Evolutionary conservation across 2,113 vertebrate species (phyloP), one percentile per base, ranked within the genome.

Genomic region (Lota lota): DNA sequence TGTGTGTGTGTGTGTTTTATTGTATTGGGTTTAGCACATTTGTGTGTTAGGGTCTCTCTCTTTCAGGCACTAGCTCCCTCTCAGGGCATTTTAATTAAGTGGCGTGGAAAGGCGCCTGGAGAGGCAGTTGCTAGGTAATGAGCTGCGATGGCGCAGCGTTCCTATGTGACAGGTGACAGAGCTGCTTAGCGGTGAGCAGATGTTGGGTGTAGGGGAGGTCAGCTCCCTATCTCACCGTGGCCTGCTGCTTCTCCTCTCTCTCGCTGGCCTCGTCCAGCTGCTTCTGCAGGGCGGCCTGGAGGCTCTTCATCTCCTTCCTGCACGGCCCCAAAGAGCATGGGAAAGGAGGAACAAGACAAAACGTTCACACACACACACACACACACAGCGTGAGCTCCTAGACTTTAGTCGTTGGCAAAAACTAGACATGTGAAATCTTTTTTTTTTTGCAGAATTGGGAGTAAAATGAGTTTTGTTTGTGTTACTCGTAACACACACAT

Each of bases 221-320:
- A 65, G 74, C 28, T 50, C 19, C 18, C 56, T 63, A 71, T 93
- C 95, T 97, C 90, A 99, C 97, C 0, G 95, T 98, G 70, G 96
- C 95, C 85, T 97, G 94, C 81, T 98, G 96, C 83, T 99, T 98
- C 84, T 98, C 95, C 5, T 95, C 95, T 86, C 91, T 94, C 88
- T 96, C 95, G 50, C 93, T 83, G 71, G 95, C 94, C 83, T 97
- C 96, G 81, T 97, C 96, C 89, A 98, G 94, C 84, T 98, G 96
- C 89, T 96, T 98, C 89, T 96, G 95, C 90, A 99, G 91, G 79
- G 95, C 90, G 70, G 94, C 92, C 92, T 99, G 96, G 75, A 99
- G 94, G 82, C 94, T 94, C 90, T 95, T 98, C 94, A 98, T 96
- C 93, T 99, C 95, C 89, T 98, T 94, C 90, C 97, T 99, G 89